These are phyloP conservation scores for Motacilla alba DNA, from an alignment of 2,113 vertebrate genomes.

Conservation along the genomic window DNA sequence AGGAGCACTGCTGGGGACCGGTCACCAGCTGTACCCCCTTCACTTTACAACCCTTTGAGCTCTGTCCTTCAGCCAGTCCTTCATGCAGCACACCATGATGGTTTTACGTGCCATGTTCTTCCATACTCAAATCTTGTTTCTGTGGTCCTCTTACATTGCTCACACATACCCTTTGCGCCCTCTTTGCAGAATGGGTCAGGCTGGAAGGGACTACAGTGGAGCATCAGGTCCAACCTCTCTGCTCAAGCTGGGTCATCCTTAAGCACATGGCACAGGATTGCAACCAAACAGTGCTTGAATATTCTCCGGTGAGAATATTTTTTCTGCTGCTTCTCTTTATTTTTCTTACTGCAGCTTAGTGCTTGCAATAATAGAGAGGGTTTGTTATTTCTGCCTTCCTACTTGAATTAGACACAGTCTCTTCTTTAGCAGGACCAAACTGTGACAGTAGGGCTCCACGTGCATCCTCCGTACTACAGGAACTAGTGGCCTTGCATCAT, in stretches of 20 bases:
- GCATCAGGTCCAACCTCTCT: not conserved
- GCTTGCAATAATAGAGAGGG: not conserved
- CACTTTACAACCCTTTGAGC: not conserved
- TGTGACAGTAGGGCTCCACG: not conserved
- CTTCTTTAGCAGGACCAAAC: not conserved
- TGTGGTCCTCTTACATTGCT: not conserved
- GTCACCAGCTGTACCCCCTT: not conserved
- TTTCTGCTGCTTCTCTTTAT: not conserved
- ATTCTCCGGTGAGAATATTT: not conserved
- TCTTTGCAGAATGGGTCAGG: not conserved
- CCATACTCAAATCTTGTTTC: not conserved
- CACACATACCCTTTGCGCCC: not conserved
- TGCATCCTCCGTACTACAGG: not conserved
- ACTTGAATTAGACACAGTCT: not conserved
- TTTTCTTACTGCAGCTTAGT: not conserved
- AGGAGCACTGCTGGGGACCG: fast-evolving
- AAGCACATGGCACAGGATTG: not conserved
- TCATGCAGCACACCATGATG: not conserved
- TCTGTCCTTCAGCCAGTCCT: not conserved
- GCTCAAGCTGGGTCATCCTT: not conserved
- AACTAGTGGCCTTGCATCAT: not conserved
- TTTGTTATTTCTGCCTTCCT: not conserved
- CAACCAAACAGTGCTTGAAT: not conserved
- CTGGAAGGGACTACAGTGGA: not conserved
- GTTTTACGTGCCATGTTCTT: not conserved